Evolutionary conservation across 2,797 vertebrate genomes (phyloP).

Genomic region (Acropternis orthonyx): DNA sequence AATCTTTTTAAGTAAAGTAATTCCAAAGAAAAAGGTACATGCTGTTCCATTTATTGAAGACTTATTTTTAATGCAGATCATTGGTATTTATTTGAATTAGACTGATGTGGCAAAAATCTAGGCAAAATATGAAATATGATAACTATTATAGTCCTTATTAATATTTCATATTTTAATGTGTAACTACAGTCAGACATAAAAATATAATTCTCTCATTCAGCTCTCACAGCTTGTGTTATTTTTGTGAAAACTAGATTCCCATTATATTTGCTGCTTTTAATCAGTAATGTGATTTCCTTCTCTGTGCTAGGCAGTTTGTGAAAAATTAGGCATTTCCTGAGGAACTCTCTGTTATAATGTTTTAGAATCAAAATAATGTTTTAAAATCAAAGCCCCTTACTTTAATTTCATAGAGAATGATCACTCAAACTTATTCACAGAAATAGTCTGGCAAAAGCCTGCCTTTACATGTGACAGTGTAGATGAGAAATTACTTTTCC

Average conservation of each 20-base stretch:
- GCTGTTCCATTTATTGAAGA: background rate
- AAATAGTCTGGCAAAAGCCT: background rate
- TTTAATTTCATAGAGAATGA: background rate
- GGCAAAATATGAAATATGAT: background rate
- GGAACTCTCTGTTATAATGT: background rate
- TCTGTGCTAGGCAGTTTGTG: background rate
- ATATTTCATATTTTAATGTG: conserved; percentile 11
- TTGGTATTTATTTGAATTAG: conserved; percentile 23
- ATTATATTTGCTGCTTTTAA: conserved; percentile 10
- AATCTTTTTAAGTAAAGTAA: background rate
- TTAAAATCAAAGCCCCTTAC: background rate
- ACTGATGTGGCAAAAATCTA: background rate
- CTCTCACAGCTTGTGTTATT: background rate
- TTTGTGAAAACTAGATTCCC: conserved; percentile 9
- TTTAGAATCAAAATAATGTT: background rate
- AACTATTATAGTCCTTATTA: background rate
- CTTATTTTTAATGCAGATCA: background rate
- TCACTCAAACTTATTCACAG: background rate
- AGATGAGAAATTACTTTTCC: background rate
- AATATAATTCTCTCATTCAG: background rate
- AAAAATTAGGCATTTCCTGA: background rate
- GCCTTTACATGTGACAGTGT: background rate
- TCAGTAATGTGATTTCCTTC: background rate
- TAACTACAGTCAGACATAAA: conserved; percentile 16
- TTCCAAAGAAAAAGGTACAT: background rate